Evolutionary conservation across 2,888 invertebrate species (phyloP), one percentile per base, ranked within the genome.

Genomic region (Clitarchus hookeri): DNA sequence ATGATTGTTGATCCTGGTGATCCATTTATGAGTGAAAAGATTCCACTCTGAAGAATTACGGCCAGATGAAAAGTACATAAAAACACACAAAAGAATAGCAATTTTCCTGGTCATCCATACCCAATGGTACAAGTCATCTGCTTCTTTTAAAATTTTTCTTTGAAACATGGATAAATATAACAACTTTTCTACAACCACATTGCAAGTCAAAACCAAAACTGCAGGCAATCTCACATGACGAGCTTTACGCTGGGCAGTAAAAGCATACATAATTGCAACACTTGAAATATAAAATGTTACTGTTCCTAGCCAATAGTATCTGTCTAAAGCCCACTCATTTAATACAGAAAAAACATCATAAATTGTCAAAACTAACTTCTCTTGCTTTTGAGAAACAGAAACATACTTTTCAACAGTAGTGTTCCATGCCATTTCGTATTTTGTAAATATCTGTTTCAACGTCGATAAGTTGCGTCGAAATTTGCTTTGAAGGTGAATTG

Each of bases 271-370:
- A 65, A 19, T 65, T 23, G 23, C 65, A 65, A 65, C 65, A 65
- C 65, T 65, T 65, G n/a, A 6, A 65, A 65, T 65, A 65, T 65
- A 65, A 65, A 65, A 65, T 19, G 16, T 23, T 23, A 65, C 65
- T 65, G 65, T 65, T 23, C 65, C 65, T 65, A 65, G 65, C 65
- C 65, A 65, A 23, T 65, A 65, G n/a, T 65, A 65, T 65, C 65
- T 65, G n/a, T 65, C n/a, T 23, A 65, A 65, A 65, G 65, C 23
- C 65, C 65, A 65, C n/a, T n/a, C 65, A 65, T 65, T 65, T 65
- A 65, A 23, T 23, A 19, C 65, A 16, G 65, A 65, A 65, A 65
- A 65, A 16, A 65, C 65, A 65, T 65, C 65, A 6, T 65, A 65
- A 65, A 65, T 23, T 8, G 65, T 65, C 65, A 65, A n/a, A n/a